Evolutionary conservation across 2,888 invertebrate genomes (phyloP).

Genomic region (Molorchus minor): DNA sequence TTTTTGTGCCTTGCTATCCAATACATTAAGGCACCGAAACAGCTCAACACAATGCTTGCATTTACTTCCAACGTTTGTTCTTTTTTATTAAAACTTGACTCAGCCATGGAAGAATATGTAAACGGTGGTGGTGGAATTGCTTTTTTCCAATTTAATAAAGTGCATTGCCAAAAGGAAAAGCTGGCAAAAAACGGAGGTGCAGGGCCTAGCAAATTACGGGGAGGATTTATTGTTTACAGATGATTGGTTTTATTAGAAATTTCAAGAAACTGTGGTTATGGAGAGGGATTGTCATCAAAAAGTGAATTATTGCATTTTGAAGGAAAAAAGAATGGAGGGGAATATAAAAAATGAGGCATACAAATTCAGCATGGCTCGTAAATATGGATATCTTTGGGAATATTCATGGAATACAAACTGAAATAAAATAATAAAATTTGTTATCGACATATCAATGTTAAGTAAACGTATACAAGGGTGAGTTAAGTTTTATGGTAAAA

Average conservation of each 20-base stretch:
- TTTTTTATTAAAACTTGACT: not conserved
- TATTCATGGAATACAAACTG: no score
- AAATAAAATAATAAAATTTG: no score
- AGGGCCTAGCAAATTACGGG: conserved; percentile 1
- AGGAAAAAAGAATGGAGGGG: no score
- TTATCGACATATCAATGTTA: no score
- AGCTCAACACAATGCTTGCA: not conserved
- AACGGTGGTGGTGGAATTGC: not conserved
- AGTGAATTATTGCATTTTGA: no score
- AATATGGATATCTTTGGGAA: no score
- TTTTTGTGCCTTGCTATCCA: no score
- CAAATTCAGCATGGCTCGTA: no score
- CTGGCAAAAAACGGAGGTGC: conserved; percentile 5
- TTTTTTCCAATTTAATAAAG: conserved; percentile 19
- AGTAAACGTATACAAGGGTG: no score
- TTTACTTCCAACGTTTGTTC: not conserved
- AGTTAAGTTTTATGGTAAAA: no score
- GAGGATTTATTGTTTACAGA: conserved; percentile 14
- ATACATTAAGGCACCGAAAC: not conserved
- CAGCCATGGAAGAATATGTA: not conserved
- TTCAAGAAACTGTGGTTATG: not conserved
- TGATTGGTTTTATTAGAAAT: not conserved
- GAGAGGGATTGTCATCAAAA: not conserved
- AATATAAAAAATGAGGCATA: no score
- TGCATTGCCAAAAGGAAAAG: conserved; percentile 15